phyloP scores from a whole-genome alignment of 2,797 vertebrate species.

The Xerus rutilus region DNA sequence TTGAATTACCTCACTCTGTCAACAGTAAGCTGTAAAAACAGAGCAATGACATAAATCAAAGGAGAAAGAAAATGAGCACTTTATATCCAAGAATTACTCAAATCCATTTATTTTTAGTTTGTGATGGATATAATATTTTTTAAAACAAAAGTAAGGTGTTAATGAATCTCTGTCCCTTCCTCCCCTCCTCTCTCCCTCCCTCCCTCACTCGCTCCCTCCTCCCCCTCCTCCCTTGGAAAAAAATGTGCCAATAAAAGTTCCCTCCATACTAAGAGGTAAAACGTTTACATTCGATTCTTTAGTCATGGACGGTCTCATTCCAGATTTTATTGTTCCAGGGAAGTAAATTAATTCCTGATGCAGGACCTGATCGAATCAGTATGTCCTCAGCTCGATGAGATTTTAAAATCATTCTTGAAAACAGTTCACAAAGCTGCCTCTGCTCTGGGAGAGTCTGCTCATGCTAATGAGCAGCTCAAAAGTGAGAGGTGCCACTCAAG shows the following conservation, averaged over 20 bases:
- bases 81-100: slow-evolving; percentile 84
- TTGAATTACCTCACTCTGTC: slow-evolving; percentile 92
- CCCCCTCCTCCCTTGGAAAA: not conserved
- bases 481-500: not conserved
- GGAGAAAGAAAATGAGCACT: slow-evolving; percentile 83
- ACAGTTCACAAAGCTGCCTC: not conserved
- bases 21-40: slow-evolving; percentile 94
- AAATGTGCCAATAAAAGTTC: slow-evolving; percentile 69
- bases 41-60: slow-evolving; percentile 88
- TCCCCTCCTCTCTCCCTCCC: not conserved
- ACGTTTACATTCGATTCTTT: slow-evolving; percentile 72
- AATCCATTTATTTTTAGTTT: slow-evolving; percentile 83
- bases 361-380: slow-evolving; percentile 80
- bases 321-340: slow-evolving; percentile 83
- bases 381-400: slow-evolving; percentile 82
- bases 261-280: slow-evolving; percentile 73
- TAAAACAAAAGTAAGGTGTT: slow-evolving; percentile 84
- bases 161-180: slow-evolving; percentile 72
- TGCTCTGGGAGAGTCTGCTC: not conserved
- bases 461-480: not conserved
- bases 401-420: slow-evolving; percentile 74
- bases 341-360: slow-evolving; percentile 83
- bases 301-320: slow-evolving; percentile 62
- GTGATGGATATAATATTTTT: slow-evolving; percentile 84
- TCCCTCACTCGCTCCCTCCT: not conserved